These are phyloP conservation scores for Thalassarche chlororhynchos DNA, from an alignment of 2,113 vertebrate species.

Conservation along the genomic window DNA sequence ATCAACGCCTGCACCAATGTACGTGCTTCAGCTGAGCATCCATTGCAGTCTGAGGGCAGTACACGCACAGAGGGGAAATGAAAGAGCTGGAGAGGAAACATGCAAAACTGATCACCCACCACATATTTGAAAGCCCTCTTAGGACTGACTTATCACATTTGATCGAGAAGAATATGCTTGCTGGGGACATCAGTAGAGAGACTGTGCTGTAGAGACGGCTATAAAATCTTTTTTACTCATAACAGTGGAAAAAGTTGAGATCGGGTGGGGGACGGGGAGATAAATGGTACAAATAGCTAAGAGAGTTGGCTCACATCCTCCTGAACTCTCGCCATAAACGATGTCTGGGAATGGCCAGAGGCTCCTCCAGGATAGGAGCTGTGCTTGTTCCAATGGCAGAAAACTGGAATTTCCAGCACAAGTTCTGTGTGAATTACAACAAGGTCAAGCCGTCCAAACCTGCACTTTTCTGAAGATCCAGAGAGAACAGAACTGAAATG, in stretches of 20 bases:
- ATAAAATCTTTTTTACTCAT: neutral
- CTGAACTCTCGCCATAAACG: conserved; percentile 50
- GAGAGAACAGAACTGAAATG: neutral
- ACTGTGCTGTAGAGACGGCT: neutral
- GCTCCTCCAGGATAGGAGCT: conserved; percentile 28
- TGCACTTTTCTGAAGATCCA: neutral
- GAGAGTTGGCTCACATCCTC: conserved; percentile 40
- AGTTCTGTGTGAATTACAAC: neutral
- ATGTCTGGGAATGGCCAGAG: conserved; percentile 60
- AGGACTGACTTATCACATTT: neutral
- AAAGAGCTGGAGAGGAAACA: neutral
- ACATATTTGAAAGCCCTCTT: neutral
- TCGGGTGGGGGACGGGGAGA: neutral
- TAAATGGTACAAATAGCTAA: conserved; percentile 49
- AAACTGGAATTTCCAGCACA: conserved; percentile 34
- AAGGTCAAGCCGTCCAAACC: neutral
- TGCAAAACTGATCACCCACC: neutral
- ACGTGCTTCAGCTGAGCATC: neutral
- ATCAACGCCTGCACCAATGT: neutral
- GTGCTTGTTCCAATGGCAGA: conserved; percentile 18
- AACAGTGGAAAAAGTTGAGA: conserved; percentile 25
- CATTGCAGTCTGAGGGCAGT: neutral
- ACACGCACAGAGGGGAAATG: neutral
- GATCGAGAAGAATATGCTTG: neutral
- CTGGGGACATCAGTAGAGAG: neutral